These are phyloP conservation scores for Polypedilum pembai DNA, from an alignment of 1,140 invertebrate species.

Conservation along the genomic window DNA sequence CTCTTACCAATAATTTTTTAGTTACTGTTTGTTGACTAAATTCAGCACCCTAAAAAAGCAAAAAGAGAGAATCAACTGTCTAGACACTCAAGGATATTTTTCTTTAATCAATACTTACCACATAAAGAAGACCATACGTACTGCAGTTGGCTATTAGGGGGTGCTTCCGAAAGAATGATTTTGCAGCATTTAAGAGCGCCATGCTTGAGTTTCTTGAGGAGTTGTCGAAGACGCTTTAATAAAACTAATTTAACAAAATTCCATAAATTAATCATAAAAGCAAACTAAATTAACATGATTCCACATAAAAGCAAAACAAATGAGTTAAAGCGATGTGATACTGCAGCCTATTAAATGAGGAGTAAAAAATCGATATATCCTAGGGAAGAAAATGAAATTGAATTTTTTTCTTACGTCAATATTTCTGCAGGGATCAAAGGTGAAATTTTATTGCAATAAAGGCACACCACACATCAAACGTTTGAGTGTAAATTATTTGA, in stretches of 20 bases:
- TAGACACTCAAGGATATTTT: background rate
- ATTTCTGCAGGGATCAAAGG: no score
- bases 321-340: background rate
- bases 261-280: background rate
- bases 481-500: no score
- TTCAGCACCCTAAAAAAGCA: constrained; percentile 51
- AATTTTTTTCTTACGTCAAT: no score
- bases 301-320: background rate
- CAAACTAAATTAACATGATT: background rate
- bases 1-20: constrained; percentile 52
- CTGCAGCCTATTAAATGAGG: background rate
- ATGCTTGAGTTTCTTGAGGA: background rate
- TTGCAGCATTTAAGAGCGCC: constrained; percentile 22
- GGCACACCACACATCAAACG: no score
- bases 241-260: background rate
- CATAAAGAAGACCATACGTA: constrained; percentile 68
- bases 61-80: background rate
- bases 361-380: constrained; percentile 6
- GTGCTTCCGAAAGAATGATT: constrained; percentile 43
- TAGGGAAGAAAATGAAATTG: background rate
- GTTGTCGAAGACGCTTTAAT: background rate
- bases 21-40: constrained; percentile 66
- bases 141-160: constrained; percentile 65
- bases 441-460: no score
- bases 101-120: constrained; percentile 33